Evolutionary conservation across 2,113 vertebrate genomes (phyloP).

Genomic region (Sphaerodactylus townsendi): DNA sequence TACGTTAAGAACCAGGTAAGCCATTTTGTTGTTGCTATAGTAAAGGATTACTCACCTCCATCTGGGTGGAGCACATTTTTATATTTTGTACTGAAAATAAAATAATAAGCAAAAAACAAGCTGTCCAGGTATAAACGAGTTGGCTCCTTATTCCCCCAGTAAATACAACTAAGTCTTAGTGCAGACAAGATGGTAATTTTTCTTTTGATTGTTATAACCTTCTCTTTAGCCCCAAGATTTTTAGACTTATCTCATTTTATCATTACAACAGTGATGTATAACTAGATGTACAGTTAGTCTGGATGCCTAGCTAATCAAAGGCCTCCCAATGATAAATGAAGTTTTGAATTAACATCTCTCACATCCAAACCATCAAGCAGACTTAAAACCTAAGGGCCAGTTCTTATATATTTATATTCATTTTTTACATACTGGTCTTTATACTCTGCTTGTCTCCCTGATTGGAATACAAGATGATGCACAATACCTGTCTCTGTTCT

Average conservation of each 20-base stretch:
- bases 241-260: not conserved
- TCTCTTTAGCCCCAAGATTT: not conserved
- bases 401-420: too few species aligned
- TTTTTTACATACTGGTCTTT: too few species aligned
- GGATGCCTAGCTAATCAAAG: not conserved
- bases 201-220: not conserved
- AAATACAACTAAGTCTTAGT: not conserved
- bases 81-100: not conserved
- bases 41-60: conserved; percentile 29
- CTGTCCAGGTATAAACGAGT: not conserved
- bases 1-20: conserved; percentile 31
- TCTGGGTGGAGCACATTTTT: not conserved
- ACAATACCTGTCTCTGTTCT: too few species aligned
- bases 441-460: too few species aligned
- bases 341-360: not conserved
- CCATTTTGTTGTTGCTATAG: not conserved
- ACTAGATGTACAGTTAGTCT: not conserved
- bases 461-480: too few species aligned
- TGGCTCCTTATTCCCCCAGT: not conserved
- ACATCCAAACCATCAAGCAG: not conserved
- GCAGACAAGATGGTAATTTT: not conserved
- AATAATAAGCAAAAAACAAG: not conserved
- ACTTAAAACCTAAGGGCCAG: too few species aligned
- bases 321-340: not conserved
- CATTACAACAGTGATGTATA: not conserved